Percentiles rank a stretch among this genome's conserved stretches.
These are phyloP conservation scores for Canis aureus DNA, from an alignment of 2,113 vertebrate species.

Conservation along the genomic window DNA sequence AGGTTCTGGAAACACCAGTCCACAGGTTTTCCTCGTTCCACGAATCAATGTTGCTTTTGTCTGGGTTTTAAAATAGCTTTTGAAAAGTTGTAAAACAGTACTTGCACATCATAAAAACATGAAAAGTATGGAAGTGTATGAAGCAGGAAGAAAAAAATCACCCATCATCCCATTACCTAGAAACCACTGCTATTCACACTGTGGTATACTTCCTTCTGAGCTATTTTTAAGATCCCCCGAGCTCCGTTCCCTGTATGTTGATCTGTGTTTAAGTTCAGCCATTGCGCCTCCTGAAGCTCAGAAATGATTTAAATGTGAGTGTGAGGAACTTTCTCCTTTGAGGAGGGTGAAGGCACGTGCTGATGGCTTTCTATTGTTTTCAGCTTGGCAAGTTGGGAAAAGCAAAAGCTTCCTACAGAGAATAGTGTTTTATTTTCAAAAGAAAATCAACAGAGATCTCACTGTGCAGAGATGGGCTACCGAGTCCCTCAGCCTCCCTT, in stretches of 20 bases:
- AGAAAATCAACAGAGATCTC: slow-evolving; percentile 5
- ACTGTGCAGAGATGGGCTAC: neutral
- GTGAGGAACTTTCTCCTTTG: neutral
- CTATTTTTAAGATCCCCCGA: neutral
- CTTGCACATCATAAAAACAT: neutral
- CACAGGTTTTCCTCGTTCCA: neutral
- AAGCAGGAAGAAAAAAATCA: neutral
- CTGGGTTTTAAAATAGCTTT: slow-evolving; percentile 10
- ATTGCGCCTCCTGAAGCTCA: neutral
- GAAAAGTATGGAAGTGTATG: neutral
- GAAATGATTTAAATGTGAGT: neutral
- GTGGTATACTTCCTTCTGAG: neutral
- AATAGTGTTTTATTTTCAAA: slow-evolving; percentile 37
- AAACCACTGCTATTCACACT: neutral
- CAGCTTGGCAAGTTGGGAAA: neutral
- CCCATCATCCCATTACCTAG: neutral
- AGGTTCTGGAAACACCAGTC: neutral
- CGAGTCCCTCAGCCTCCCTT: neutral
- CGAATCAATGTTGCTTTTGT: neutral
- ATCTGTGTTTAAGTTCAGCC: slow-evolving; percentile 20
- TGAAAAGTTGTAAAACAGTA: neutral
- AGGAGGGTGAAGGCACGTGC: neutral
- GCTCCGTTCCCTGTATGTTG: neutral
- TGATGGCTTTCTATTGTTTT: slow-evolving; percentile 17
- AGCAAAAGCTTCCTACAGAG: neutral